Conservation (phyloP, 2,797 vertebrate genomes). For the Pteropus rufus region DNA sequence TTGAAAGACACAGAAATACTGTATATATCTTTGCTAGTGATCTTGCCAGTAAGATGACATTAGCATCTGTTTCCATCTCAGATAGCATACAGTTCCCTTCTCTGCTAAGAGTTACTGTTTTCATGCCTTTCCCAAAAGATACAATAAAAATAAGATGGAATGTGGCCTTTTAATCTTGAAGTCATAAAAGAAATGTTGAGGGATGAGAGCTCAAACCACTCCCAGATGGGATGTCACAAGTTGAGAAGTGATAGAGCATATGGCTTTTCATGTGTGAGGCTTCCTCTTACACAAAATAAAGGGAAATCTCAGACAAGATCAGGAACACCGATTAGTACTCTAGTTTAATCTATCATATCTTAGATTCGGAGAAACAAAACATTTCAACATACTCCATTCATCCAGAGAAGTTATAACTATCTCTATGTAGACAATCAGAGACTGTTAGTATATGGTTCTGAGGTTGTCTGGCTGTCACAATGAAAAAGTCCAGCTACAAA, state of each 20-base stretch:
- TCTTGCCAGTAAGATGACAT: not conserved
- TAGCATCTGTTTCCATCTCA: slow-evolving; percentile 32
- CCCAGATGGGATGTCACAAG: not conserved
- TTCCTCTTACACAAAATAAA: not conserved
- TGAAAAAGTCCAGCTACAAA: not conserved
- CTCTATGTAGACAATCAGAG: not conserved
- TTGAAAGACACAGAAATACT: not conserved
- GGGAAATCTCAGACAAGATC: not conserved
- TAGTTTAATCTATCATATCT: not conserved
- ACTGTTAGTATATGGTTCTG: not conserved
- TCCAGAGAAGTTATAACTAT: not conserved
- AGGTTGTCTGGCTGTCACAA: not conserved
- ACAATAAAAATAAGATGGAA: slow-evolving; percentile 41
- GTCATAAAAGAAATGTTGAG: slow-evolving; percentile 19
- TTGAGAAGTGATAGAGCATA: not conserved
- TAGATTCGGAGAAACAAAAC: not conserved
- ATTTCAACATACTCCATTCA: not conserved
- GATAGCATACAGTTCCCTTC: not conserved
- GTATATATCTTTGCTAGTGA: not conserved
- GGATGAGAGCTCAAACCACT: not conserved
- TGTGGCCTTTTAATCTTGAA: slow-evolving; percentile 41
- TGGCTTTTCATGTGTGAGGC: not conserved
- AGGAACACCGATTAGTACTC: not conserved
- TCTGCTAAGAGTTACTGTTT: not conserved
- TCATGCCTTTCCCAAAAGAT: not conserved